phyloP scores from a whole-genome alignment of 1,140 invertebrate genomes.

The Drosophila lowei region DNA sequence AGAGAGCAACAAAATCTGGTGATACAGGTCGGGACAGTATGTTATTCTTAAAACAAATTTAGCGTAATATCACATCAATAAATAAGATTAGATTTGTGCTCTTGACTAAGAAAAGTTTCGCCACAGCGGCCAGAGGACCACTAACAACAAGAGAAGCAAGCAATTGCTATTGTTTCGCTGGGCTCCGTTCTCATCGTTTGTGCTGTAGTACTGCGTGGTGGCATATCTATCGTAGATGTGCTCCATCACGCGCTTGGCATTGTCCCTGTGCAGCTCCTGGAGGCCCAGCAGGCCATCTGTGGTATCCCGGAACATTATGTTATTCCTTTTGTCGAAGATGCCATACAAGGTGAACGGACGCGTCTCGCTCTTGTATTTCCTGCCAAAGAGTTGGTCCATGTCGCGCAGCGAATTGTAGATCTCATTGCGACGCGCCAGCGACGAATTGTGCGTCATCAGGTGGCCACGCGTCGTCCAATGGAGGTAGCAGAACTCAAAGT shows the following conservation, averaged over 20 bases:
- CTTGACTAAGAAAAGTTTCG: constrained; percentile 18
- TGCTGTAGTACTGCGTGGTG: constrained; percentile 50
- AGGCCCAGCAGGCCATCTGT: constrained; percentile 84
- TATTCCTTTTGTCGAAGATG: constrained; percentile 85
- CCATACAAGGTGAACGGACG: constrained; percentile 88
- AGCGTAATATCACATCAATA: constrained; percentile 77
- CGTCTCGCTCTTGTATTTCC: constrained; percentile 85
- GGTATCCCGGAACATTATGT: constrained; percentile 88
- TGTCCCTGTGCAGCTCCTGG: constrained; percentile 80
- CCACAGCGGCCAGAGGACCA: constrained; percentile 1
- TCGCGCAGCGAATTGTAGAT: constrained; percentile 87
- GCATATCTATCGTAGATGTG: constrained; percentile 69
- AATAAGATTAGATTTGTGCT: constrained; percentile 58
- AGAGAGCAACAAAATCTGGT: background rate
- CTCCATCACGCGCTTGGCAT: constrained; percentile 68
- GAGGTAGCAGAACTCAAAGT: constrained; percentile 86
- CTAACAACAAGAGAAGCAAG: constrained; percentile 19
- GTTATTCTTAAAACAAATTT: constrained; percentile 52
- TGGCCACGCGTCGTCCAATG: constrained; percentile 88
- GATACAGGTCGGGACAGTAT: constrained; percentile 18
- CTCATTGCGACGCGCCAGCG: constrained; percentile 85
- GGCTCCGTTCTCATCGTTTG: constrained; percentile 17
- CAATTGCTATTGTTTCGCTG: background rate
- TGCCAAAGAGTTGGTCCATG: constrained; percentile 88
- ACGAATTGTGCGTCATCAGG: constrained; percentile 85